Conservation (phyloP, 53 echinoderm and acorn worm genomes). For the Antedon mediterranea region DNA sequence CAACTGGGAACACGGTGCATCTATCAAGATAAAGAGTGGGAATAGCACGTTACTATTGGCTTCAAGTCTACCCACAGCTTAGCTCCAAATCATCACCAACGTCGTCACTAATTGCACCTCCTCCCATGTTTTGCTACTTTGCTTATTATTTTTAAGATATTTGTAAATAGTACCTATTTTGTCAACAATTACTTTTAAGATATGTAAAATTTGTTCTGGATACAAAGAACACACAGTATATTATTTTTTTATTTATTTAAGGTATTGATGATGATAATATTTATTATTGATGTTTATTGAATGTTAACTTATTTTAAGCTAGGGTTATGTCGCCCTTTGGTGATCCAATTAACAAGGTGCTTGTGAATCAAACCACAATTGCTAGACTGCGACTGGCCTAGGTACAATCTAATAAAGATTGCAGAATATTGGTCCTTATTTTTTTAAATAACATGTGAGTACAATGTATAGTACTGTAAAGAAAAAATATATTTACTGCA, state of each 20-base stretch:
- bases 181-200: not conserved
- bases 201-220: not conserved
- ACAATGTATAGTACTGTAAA: too few relatives aligned
- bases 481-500: too few relatives aligned
- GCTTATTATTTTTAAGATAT: not conserved
- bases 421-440: too few relatives aligned
- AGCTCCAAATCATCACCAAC: not conserved
- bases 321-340: too few relatives aligned
- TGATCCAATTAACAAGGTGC: too few relatives aligned
- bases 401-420: too few relatives aligned
- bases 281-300: too few relatives aligned
- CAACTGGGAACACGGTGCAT: not conserved
- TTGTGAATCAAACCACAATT: too few relatives aligned
- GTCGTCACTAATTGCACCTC: not conserved
- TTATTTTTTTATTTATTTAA: not conserved
- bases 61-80: not conserved
- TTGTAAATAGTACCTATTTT: not conserved
- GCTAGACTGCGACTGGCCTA: too few relatives aligned
- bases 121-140: not conserved
- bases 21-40: not conserved
- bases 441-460: too few relatives aligned
- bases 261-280: not conserved
- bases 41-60: not conserved
- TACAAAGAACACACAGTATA: not conserved
- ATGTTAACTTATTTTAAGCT: too few relatives aligned